Percentiles rank a stretch among this genome's conserved stretches.
Conservation (phyloP, 2,888 invertebrate species). For the Coleophora deauratella region DNA sequence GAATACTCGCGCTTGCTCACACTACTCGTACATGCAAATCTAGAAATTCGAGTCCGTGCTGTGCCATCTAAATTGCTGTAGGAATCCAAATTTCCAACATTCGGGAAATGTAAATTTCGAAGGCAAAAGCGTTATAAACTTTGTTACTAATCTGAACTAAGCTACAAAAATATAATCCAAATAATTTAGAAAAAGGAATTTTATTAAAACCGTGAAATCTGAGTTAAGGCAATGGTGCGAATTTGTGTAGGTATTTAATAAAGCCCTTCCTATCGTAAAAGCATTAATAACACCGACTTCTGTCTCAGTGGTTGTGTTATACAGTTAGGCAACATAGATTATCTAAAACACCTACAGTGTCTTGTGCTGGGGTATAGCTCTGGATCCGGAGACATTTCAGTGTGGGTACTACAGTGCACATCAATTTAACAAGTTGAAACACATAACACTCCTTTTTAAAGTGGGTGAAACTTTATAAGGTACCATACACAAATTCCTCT, state of each 20-base stretch:
- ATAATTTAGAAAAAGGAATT: constrained; percentile 6
- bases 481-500: constrained; percentile 73
- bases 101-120: neutral
- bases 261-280: constrained; percentile 33
- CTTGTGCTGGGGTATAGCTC: constrained; percentile 16
- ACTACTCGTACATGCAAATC: constrained; percentile 43
- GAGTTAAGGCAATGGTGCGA: constrained; percentile 43
- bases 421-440: constrained; percentile 41
- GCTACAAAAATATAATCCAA: constrained; percentile 6
- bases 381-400: constrained; percentile 22
- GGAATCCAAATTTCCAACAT: neutral
- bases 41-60: constrained; percentile 5
- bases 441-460: constrained; percentile 47
- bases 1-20: constrained; percentile 34
- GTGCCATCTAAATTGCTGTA: neutral
- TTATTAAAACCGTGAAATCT: constrained; percentile 17
- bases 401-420: constrained; percentile 52
- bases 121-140: neutral
- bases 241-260: constrained; percentile 70
- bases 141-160: neutral
- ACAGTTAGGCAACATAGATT: constrained; percentile 3
- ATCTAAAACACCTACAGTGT: constrained; percentile 5
- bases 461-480: constrained; percentile 75
- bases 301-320: neutral
- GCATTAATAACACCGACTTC: constrained; percentile 3